Evolutionary conservation across 2,113 vertebrate species (phyloP).

Genomic region (Sinocyclocheilus anshuiensis): DNA sequence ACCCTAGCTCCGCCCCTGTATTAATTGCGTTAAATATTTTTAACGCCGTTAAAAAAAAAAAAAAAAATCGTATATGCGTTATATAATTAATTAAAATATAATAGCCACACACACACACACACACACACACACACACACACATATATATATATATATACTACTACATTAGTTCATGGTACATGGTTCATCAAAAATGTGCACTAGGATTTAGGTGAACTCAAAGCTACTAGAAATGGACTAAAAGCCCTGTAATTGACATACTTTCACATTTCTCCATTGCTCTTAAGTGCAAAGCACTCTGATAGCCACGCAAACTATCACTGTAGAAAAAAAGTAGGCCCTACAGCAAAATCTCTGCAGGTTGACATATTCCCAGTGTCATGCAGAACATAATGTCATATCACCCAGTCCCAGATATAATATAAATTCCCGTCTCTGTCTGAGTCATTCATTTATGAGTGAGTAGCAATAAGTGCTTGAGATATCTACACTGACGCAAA

Average conservation of each 20-base stretch:
- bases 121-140: no score
- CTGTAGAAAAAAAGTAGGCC: no score
- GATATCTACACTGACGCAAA: slow-evolving; percentile 27
- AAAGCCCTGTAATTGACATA: background rate
- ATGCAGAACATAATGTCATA: background rate
- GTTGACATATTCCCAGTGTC: background rate
- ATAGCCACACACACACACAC: no score
- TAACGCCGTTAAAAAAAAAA: no score
- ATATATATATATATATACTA: no score
- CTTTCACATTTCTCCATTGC: background rate
- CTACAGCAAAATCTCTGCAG: background rate
- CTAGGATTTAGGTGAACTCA: background rate
- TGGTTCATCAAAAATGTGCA: background rate
- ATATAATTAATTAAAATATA: no score
- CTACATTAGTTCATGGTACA: background rate
- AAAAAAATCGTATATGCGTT: no score
- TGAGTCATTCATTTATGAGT: slow-evolving; percentile 12
- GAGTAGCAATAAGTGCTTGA: background rate
- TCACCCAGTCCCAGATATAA: background rate
- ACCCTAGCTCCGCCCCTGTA: no score
- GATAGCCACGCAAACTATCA: no score
- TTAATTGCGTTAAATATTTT: no score
- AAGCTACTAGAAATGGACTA: background rate
- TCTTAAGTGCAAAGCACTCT: no score
- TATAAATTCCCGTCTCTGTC: background rate